Percentiles rank a stretch among this genome's conserved stretches.
Evolutionary conservation across 2,888 invertebrate genomes (phyloP).

Genomic region (Acronicta alni): DNA sequence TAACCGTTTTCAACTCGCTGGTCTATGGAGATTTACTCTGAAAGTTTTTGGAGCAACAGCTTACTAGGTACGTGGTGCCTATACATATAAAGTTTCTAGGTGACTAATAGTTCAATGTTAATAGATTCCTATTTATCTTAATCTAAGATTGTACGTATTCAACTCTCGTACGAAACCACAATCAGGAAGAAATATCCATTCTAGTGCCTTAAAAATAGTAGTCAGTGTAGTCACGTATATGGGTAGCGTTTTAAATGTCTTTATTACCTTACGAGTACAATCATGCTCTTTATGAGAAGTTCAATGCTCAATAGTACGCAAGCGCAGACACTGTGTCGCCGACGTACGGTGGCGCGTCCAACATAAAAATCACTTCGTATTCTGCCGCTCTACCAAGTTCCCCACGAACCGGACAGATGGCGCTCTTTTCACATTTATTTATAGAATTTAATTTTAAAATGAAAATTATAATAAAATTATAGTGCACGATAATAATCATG

Average conservation of each 20-base stretch:
- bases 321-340: constrained; percentile 55
- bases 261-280: constrained; percentile 30
- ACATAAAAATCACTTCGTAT: constrained; percentile 55
- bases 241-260: constrained; percentile 24
- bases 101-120: not conserved
- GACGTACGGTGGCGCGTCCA: constrained; percentile 44
- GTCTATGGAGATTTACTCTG: too few species aligned
- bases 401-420: constrained; percentile 72
- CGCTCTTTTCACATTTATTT: constrained; percentile 56
- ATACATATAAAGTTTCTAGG: not conserved
- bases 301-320: constrained; percentile 33
- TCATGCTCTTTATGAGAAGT: constrained; percentile 12
- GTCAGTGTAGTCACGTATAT: constrained; percentile 12
- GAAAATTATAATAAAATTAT: too few species aligned
- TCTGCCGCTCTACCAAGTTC: constrained; percentile 70
- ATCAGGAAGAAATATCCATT: constrained; percentile 18
- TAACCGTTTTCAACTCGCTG: too few species aligned
- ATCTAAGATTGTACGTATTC: constrained; percentile 19
- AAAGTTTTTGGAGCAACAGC: not conserved
- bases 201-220: constrained; percentile 27
- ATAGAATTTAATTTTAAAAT: too few species aligned
- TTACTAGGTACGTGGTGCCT: too few species aligned
- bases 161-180: constrained; percentile 17
- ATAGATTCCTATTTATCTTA: constrained; percentile 13
- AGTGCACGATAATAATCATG: too few species aligned